Conservation (phyloP, 2,113 vertebrate genomes). For the Hipposideros armiger region DNA sequence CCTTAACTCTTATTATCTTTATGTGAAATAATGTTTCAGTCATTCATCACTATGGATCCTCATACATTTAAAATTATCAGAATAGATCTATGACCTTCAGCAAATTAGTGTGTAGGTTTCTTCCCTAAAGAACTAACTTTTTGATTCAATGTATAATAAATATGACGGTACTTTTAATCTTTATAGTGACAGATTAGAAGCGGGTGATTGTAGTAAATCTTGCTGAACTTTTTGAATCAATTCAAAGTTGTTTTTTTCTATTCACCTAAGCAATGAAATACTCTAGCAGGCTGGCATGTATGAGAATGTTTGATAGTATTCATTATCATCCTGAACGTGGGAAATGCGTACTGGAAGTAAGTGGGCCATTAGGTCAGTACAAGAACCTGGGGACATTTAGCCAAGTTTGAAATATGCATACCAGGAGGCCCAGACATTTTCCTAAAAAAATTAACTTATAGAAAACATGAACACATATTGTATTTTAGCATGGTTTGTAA, state of each 20-base stretch:
- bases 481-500: background rate
- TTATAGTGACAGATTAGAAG: background rate
- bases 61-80: background rate
- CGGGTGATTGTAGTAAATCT: constrained; percentile 12
- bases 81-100: constrained; percentile 31
- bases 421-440: background rate
- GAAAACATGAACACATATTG: background rate
- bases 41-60: background rate
- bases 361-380: background rate
- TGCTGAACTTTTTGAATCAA: constrained; percentile 20
- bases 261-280: background rate
- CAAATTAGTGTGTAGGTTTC: background rate
- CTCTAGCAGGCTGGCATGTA: background rate
- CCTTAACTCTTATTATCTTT: background rate
- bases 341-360: background rate
- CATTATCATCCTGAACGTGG: background rate
- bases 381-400: background rate
- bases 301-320: background rate
- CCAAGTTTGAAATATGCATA: background rate
- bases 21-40: background rate
- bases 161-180: constrained; percentile 18
- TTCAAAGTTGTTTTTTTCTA: background rate
- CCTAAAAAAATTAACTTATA: background rate
- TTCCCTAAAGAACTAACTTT: background rate
- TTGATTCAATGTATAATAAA: background rate